These are phyloP conservation scores for Echinarachnius parma DNA, from an alignment of 53 echinoderm and acorn worm genomes.

Conservation along the genomic window DNA sequence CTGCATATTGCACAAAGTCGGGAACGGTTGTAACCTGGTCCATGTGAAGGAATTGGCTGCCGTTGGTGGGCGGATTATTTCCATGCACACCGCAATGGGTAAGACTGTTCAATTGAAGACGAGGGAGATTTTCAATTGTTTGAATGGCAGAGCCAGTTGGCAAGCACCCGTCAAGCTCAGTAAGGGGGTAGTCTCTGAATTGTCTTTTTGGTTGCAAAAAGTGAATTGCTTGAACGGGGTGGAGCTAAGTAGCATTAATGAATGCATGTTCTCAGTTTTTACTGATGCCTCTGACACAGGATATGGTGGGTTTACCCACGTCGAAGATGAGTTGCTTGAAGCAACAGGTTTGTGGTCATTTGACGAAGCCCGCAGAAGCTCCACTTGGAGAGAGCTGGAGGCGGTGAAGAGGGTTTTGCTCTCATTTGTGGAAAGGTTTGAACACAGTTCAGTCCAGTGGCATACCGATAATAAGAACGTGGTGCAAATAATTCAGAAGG, in stretches of 20 bases:
- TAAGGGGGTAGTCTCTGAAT: background rate
- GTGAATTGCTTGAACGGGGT: slow-evolving; percentile 10
- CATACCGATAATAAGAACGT: slow-evolving; percentile 43
- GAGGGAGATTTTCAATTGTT: slow-evolving; percentile 4
- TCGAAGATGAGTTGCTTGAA: slow-evolving; percentile 10
- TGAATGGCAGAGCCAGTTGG: slow-evolving; percentile 23
- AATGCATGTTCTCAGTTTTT: background rate
- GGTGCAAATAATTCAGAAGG: slow-evolving; percentile 16
- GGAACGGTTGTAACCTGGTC: background rate
- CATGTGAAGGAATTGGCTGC: slow-evolving; percentile 10
- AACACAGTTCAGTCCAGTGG: slow-evolving; percentile 2
- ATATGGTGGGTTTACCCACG: slow-evolving; percentile 21
- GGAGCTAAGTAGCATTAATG: background rate
- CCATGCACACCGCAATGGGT: slow-evolving; percentile 26
- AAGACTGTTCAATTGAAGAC: slow-evolving; percentile 12
- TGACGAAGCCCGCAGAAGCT: slow-evolving; percentile 3
- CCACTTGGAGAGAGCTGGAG: slow-evolving; percentile 52
- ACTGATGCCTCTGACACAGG: slow-evolving; percentile 34
- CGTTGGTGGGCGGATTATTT: slow-evolving; percentile 12
- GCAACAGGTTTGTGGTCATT: slow-evolving; percentile 17
- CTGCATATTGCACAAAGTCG: background rate
- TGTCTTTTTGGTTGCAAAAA: slow-evolving; percentile 19
- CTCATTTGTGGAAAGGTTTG: slow-evolving; percentile 1
- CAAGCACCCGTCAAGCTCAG: slow-evolving; percentile 4
- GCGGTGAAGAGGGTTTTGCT: slow-evolving; percentile 14